Base-by-base conservation (phyloP, 2,888 invertebrate genomes). In the Cryptops parisi region DNA sequence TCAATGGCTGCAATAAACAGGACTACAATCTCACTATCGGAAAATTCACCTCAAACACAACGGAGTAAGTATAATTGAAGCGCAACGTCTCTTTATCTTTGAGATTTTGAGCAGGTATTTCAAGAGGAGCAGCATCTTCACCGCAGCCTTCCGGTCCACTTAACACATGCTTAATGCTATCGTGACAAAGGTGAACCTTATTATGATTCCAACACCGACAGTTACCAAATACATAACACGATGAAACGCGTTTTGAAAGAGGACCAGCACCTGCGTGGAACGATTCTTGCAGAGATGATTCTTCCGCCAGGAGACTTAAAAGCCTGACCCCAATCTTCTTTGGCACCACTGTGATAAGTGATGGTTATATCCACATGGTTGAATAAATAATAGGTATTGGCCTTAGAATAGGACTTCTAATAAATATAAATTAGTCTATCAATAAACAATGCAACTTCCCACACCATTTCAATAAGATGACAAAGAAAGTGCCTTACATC, bases 291-390 rank as follows among this genome's bases (percentile, higher is more conserved):
- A 2, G 70, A 73, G 56, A 81, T 76, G 61, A 98, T 94, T 52
- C 97, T 77, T 4, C 94, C 94, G 22, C 86, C 87, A 61, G 82
- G 81, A 38, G 81, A 82, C 46, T 79, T 77, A 61, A 84, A 82
- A 4, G 78, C 77, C 23, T 75, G 76, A 21, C 84, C 91, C 90
- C 87, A 93, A 22, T 93, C 90, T 64, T 93, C 91, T 5, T 77
- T 72, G 19, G 73, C 76, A 2, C 90, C 89, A 63, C 87, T 89
- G 70, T 97, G 94, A 72, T 94, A 98, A 1, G 85, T 87, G 59
- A 98, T 84, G 57, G 77, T 79, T 58, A 98, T 73, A 70, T 97
- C 93, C 41, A 98, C 89, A 70, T 98, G 97, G 74, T 98, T 98
- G 72, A 91, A 96, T 46, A 96, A 74, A 69, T 90, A 98, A 68